Percentiles rank a stretch among this genome's conserved stretches.
Evolutionary conservation across 2,797 vertebrate genomes (phyloP).

Genomic region (Sebastes nivosus): DNA sequence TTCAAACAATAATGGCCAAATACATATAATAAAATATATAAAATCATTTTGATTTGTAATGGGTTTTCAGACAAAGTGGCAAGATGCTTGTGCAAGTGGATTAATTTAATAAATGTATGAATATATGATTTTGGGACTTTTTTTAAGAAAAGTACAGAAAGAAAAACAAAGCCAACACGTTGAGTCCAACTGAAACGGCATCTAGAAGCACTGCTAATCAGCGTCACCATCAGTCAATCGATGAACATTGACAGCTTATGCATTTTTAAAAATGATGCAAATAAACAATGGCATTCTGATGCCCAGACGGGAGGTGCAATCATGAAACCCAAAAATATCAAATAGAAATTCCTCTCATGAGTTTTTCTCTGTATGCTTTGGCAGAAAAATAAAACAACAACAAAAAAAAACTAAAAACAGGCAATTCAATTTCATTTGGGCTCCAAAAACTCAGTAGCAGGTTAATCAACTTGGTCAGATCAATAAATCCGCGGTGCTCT

Average conservation of each 20-base stretch:
- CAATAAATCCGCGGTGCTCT: neutral
- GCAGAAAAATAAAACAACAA: neutral
- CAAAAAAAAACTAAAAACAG: neutral
- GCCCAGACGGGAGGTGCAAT: neutral
- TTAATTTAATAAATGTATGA: neutral
- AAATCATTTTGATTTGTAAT: neutral
- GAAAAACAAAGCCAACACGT: neutral
- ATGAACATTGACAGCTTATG: neutral
- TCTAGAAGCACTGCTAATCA: neutral
- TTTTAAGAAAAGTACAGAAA: neutral
- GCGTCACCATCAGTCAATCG: neutral
- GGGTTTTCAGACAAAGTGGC: neutral
- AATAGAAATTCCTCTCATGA: neutral
- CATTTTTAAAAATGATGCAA: neutral
- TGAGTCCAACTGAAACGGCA: neutral
- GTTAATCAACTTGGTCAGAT: conserved; percentile 16
- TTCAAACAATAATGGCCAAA: neutral
- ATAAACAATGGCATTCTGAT: neutral
- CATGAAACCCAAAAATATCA: neutral
- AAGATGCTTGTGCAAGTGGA: neutral
- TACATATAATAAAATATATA: neutral
- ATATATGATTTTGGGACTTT: neutral
- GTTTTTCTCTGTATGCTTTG: neutral
- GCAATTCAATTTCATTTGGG: neutral
- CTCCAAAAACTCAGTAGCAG: neutral